Evolutionary conservation across 2,888 invertebrate species (phyloP), one percentile per base, ranked within the genome.

Genomic region (Hydriomena furcata): DNA sequence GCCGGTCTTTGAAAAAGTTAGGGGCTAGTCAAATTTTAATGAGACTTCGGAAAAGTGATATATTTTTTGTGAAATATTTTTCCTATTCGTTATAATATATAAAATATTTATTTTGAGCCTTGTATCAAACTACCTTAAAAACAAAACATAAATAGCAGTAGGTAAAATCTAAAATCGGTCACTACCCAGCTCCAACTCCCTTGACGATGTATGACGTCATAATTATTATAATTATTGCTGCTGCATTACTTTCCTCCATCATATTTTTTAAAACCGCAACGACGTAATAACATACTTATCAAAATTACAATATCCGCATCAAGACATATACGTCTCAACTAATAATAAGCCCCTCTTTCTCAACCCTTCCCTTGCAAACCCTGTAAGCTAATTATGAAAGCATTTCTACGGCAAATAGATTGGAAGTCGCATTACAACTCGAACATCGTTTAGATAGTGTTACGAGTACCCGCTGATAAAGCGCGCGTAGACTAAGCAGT

Each of bases 381-480:
- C 34, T 38, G 34, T 35, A 55, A 53, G 42, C 41, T 59, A 61
- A 64, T 66, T 61, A 65, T 65, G 61, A 60, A 60, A 48, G 53
- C 46, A 67, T 63, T 59, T 63, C 38, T 41, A 35, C 44, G 50
- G 60, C 46, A 60, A 63, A 70, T 64, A 69, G 60, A 68, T 64
- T 65, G 47, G 61, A 60, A 66, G 56, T 68, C 60, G 62, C 65
- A 61, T 60, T 64, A 63, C 64, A 61, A 62, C 61, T 63, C 65
- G 52, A 54, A 52, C 62, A 63, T 64, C 65, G 63, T 68, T 71
- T 66, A 72, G 78, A 76, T 79, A 76, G 66, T 63, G 65, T 60
- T 68, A 71, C 68, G 72, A 70, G 63, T 52, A 51, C 70, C 63
- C 65, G 57, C 54, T 64, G 84, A 84, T 84, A 83, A 76, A 70